Base-by-base conservation (phyloP, 2,888 invertebrate species). In the Lasioglossum figueresi region DNA sequence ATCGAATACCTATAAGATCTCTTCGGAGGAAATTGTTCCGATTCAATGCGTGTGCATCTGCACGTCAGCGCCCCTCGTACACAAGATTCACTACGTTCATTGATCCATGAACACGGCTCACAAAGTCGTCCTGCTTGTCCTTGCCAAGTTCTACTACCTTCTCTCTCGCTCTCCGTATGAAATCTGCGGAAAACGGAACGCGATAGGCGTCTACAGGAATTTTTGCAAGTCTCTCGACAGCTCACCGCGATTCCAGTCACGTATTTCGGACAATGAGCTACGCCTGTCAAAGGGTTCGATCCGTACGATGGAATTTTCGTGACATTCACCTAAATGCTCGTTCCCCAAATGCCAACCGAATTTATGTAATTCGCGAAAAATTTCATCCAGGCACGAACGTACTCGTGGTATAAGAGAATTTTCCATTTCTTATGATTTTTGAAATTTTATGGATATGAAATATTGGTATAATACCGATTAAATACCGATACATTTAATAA, bases 81-180 rank as follows among this genome's bases (percentile, higher is more conserved):
- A 37, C 19, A 45, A 74, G 68, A 82, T 84, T 82, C 59, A 37
- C 63, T 52, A 34, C 80, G 83, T 77, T 37, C 88, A 86, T 79
- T 83, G 81, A 83, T 86, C 81, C 79, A 40, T 73, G 74, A 82
- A 81, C 72, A 76, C 76, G 84, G 76, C 45, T 59, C 48, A 59
- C 76, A 52, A 87, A 87, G 74, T 82, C 79, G 68, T 63, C 45
- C 74, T 76, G 75, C 59, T 84, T 82, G 40, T 63, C 70, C 82
- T 56, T 73, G 72, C 52, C 34, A 52, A 56, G 34, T 70, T 73
- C 48, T 23, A 14, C n/a, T 8, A 27, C 56, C 56, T 31, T 45
- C 43, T 31, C 23, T n/a, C 31, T 31, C 59, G 5, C 27, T 59
- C 59, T 59, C 56, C 4, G 23, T 4, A 12, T 12, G 14, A 16